Conservation (phyloP, 2,888 invertebrate genomes). For the Drosophila mimica region DNA sequence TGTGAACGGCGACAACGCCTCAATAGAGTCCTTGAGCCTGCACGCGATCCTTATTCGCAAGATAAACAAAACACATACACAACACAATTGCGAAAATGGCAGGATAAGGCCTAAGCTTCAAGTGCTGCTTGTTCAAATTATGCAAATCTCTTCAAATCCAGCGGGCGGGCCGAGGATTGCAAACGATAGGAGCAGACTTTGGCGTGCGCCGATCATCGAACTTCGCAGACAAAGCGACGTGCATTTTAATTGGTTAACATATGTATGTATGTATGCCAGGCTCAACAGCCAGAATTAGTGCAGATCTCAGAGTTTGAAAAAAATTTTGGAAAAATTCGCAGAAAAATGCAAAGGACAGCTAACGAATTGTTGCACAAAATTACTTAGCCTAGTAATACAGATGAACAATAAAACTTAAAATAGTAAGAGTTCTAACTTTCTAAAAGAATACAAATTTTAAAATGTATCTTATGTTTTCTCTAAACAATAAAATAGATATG, state of each 20-base stretch:
- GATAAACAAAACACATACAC: constrained; percentile 43
- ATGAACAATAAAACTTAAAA: background rate
- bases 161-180: constrained; percentile 63
- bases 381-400: constrained; percentile 30
- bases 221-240: constrained; percentile 64
- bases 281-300: constrained; percentile 49
- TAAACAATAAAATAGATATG: background rate
- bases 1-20: constrained; percentile 68
- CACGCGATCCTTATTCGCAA: constrained; percentile 41
- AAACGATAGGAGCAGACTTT: constrained; percentile 25
- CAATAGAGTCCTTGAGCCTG: constrained; percentile 35
- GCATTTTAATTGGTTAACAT: constrained; percentile 62
- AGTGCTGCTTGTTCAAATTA: constrained; percentile 74
- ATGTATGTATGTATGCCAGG: constrained; percentile 54
- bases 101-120: constrained; percentile 41
- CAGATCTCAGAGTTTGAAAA: constrained; percentile 29
- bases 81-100: background rate
- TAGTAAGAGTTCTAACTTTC: background rate
- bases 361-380: constrained; percentile 19
- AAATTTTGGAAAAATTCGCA: constrained; percentile 41
- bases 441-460: background rate
- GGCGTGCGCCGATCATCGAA: constrained; percentile 42
- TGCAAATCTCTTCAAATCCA: constrained; percentile 73
- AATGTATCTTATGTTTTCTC: fast-evolving
- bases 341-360: constrained; percentile 17